phyloP scores from a whole-genome alignment of 2,113 vertebrate species.

The Pomatostomus ruficeps region DNA sequence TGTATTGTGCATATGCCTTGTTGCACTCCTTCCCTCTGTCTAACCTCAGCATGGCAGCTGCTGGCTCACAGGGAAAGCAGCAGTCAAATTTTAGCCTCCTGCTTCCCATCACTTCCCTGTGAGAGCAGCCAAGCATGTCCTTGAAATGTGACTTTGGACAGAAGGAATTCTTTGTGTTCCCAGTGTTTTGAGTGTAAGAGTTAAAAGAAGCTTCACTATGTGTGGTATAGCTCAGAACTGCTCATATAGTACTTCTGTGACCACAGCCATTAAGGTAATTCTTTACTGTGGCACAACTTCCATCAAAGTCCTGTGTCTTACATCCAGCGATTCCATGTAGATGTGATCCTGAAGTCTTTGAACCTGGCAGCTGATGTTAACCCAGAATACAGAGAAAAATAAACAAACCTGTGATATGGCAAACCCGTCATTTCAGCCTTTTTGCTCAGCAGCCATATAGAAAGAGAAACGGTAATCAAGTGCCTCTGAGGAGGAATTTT shows the following conservation, averaged over 20 bases:
- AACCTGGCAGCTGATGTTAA: neutral
- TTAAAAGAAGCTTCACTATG: neutral
- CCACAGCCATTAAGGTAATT: neutral
- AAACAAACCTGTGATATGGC: neutral
- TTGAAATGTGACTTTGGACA: neutral
- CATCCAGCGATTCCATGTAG: accelerated
- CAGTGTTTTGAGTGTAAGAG: neutral
- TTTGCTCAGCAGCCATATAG: neutral
- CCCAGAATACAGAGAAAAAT: neutral
- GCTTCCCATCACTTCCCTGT: accelerated
- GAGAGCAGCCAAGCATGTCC: neutral
- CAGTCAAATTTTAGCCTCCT: neutral
- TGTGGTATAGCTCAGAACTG: neutral
- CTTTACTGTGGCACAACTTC: neutral
- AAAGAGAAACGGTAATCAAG: neutral
- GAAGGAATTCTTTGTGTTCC: neutral
- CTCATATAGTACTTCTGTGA: neutral
- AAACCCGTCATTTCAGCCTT: neutral
- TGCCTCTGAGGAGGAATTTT: neutral
- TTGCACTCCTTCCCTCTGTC: neutral
- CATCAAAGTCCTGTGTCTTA: neutral
- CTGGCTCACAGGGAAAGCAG: neutral
- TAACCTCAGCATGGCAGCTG: neutral
- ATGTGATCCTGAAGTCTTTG: neutral
- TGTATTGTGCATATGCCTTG: accelerated